Base-by-base conservation (phyloP, 2,888 invertebrate genomes). In the Watsonalla cultraria region DNA sequence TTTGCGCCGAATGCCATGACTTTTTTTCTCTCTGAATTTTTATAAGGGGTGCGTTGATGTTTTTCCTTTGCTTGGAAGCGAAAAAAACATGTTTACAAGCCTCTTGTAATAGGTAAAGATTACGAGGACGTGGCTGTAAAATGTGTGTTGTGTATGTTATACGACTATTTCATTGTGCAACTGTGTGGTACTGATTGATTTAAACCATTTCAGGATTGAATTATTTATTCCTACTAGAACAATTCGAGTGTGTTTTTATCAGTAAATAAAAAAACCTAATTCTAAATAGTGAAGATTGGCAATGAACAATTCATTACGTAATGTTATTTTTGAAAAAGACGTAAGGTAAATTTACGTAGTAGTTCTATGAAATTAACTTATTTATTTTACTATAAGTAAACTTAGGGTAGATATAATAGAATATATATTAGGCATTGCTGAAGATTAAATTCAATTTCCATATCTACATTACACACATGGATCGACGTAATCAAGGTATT, bases 11-110 rank as follows among this genome's bases (percentile, higher is more conserved):
- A 87, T 80, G 78, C 82, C 80, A 78, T 70, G 76, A 77, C 80
- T 80, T 82, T 86, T 42, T 90, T 86, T 80, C 76, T 72, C 68
- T 8, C 37, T 5, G 58, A 68, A 61, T 62, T 76, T 76, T 74
- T 68, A 64, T 72, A 70, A 69, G 78, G 87, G 83, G 82, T 80
- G 83, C 76, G 65, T 42, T 42, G 42, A 37, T 7, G 63, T 64
- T 71, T 70, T 75, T 78, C 80, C 79, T 73, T 78, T 80, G 77
- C 78, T 76, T 66, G 69, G 76, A 74, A 64, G 67, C 64, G 61
- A 79, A 81, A 86, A 88, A 84, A 86, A 85, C 78, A 83, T 88
- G 87, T 89, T 88, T 86, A 87, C 87, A 86, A 75, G 76, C 66
- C 72, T 85, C 85, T 83, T 85, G 9, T 42, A 24, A 11, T 42